Conservation (phyloP, 2,797 vertebrate genomes). For the Acanthis flammea region DNA sequence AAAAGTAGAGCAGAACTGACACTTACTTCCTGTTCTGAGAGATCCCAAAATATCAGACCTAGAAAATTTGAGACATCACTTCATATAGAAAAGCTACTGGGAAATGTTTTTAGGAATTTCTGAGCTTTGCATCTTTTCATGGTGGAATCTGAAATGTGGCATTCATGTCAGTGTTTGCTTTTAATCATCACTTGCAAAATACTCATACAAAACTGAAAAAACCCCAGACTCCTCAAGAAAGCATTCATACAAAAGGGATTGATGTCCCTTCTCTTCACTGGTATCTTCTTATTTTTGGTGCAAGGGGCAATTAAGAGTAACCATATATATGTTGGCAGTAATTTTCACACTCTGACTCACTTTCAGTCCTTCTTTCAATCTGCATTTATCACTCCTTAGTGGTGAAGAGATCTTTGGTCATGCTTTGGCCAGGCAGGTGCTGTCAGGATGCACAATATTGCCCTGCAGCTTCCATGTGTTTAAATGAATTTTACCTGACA, state of each 20-base stretch:
- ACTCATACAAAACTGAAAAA: neutral
- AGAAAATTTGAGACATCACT: slow-evolving; percentile 38
- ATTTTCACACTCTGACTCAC: neutral
- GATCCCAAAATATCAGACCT: slow-evolving; percentile 57
- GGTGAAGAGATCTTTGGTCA: neutral
- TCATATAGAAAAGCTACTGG: neutral
- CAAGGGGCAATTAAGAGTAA: neutral
- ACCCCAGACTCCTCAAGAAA: neutral
- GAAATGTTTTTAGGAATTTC: neutral
- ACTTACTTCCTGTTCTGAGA: slow-evolving; percentile 38
- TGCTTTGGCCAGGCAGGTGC: neutral
- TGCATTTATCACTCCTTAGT: neutral
- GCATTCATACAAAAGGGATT: neutral
- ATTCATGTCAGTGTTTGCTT: neutral
- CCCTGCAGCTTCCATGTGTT: neutral
- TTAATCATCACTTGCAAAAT: neutral
- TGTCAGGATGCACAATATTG: neutral
- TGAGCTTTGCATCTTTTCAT: neutral
- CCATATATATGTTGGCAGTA: neutral
- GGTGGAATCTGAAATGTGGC: neutral
- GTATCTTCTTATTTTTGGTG: neutral
- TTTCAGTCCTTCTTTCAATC: neutral
- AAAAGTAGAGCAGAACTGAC: slow-evolving; percentile 52
- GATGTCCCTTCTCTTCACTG: neutral
- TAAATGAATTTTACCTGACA: neutral